Conservation (phyloP, 1,140 invertebrate species). For the Mylabris phalerata region DNA sequence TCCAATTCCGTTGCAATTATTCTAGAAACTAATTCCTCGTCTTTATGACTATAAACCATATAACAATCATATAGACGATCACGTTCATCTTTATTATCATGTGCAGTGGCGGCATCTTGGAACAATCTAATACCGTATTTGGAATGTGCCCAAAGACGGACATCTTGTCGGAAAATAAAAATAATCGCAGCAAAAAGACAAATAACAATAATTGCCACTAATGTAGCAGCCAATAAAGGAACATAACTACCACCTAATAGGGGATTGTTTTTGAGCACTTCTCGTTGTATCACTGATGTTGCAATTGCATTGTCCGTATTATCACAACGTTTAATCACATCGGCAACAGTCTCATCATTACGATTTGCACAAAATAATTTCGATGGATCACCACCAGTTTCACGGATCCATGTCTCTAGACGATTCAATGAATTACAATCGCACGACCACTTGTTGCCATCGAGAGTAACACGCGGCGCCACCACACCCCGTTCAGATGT, state of each 20-base stretch:
- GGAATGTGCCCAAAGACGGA: slow-evolving; percentile 66
- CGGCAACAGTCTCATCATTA: slow-evolving; percentile 49
- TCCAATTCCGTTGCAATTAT: slow-evolving; percentile 74
- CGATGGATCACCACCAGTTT: slow-evolving; percentile 53
- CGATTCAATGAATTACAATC: slow-evolving; percentile 59
- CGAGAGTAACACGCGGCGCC: slow-evolving; percentile 53
- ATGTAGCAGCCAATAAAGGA: slow-evolving; percentile 60
- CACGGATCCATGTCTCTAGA: slow-evolving; percentile 58
- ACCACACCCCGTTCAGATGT: slow-evolving; percentile 34
- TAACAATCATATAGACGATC: slow-evolving; percentile 81
- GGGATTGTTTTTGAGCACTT: slow-evolving; percentile 50
- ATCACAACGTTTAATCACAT: slow-evolving; percentile 55
- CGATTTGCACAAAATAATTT: slow-evolving; percentile 52
- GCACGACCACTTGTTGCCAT: slow-evolving; percentile 68
- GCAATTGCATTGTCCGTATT: slow-evolving; percentile 55
- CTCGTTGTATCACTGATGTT: slow-evolving; percentile 54
- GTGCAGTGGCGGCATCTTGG: slow-evolving; percentile 47
- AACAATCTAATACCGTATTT: slow-evolving; percentile 67
- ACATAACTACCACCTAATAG: slow-evolving; percentile 56
- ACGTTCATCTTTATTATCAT: slow-evolving; percentile 53
- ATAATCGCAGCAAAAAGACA: slow-evolving; percentile 61
- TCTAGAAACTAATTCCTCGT: slow-evolving; percentile 71
- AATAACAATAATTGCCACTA: slow-evolving; percentile 65
- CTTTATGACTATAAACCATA: slow-evolving; percentile 78
- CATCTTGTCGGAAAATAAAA: slow-evolving; percentile 69